Evolutionary conservation across 2,797 vertebrate genomes (phyloP), one percentile per base, ranked within the genome.

Genomic region (Pseudochirops cupreus): DNA sequence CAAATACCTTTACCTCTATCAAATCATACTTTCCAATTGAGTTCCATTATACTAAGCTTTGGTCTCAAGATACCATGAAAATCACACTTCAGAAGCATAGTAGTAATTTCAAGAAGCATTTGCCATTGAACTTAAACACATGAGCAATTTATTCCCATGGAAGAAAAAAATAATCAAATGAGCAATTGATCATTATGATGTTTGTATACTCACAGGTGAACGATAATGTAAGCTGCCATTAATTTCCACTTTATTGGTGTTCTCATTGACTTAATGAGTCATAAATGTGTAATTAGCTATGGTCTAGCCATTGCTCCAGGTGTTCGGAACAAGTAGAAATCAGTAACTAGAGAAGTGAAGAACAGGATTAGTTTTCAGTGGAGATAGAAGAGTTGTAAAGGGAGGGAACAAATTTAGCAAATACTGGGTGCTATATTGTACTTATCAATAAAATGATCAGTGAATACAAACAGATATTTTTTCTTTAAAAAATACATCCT

Each of bases 201-300:
- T 91, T 93, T 91, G 52, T 90, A 91, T 52, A 33, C 21, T 56
- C 28, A 16, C 87, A 96, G 95, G 94, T 4, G 50, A 13, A 50
- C 92, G 90, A 54, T 94, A 92, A 53, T 26, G 39, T 31, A 56
- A n/a, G 14, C 57, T 28, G 39, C 16, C 54, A 55, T 91, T 92
- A 62, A 50, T 95, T 93, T 92, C 82, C 9, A 74, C 24, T 52
- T 91, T 56, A 24, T 14, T 10, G 5, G 5, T 58, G 39, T 31
- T 87, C 91, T 56, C 46, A n/a, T 28, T 50, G 54, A 56, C 50
- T 94, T 56, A 39, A 21, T 0, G 89, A 9, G 24, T 9, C 0
- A 1, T 1, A 0, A 13, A 39, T 10, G 9, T 89, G 54, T 93
- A 57, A 95, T 62, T 52, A 57, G 31, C 67, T 62, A 39, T 29